A percentile compares a stretch with the other conserved stretches of the same genome.
Conservation (phyloP, 2,113 vertebrate genomes). For the Macrotis lagotis region DNA sequence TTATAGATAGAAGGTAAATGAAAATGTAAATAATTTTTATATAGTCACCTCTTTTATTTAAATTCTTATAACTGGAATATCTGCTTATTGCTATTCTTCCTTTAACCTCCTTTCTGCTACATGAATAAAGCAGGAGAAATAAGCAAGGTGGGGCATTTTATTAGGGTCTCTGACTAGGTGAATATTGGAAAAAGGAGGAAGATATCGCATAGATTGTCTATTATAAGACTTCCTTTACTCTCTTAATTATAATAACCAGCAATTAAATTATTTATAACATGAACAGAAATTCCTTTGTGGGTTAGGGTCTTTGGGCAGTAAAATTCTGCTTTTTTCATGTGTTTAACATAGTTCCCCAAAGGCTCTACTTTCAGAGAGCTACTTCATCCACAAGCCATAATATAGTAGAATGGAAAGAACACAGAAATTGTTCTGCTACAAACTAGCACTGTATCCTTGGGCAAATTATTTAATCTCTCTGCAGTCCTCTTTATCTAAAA, state of each 20-base stretch:
- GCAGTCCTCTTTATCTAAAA: background rate
- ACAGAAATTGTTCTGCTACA: background rate
- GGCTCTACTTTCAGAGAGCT: slow-evolving; percentile 28
- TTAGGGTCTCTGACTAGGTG: background rate
- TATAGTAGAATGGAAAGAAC: background rate
- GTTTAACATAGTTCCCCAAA: slow-evolving; percentile 11
- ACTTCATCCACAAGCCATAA: background rate
- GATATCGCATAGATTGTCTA: background rate
- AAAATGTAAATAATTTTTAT: background rate
- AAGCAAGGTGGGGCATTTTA: background rate
- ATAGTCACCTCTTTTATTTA: background rate
- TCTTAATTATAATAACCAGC: background rate
- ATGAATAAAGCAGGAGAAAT: background rate
- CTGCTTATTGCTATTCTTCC: background rate
- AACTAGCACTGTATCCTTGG: background rate
- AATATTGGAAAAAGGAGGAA: background rate
- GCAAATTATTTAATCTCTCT: background rate
- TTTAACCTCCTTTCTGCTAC: background rate
- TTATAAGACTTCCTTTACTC: background rate
- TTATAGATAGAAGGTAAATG: background rate
- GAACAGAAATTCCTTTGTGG: background rate
- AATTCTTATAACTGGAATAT: background rate
- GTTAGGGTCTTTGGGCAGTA: background rate
- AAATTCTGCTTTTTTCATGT: background rate
- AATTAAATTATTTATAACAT: background rate